These are phyloP conservation scores for Pelusios castaneus DNA, from an alignment of 2,113 vertebrate genomes.

Conservation along the genomic window DNA sequence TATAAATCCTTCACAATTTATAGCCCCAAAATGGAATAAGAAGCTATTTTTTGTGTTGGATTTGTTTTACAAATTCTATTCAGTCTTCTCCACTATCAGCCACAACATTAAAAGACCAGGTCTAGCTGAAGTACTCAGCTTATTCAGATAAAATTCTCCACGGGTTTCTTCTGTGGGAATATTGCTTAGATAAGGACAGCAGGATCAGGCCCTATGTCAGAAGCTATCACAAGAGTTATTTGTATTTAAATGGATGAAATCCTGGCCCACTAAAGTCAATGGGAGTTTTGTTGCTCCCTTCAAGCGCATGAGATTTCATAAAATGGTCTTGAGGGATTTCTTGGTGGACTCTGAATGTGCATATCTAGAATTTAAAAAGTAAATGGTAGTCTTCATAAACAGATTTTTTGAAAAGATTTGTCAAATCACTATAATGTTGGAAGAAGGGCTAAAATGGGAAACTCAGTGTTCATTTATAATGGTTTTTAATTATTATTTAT, in stretches of 20 bases:
- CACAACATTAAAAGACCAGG: background rate
- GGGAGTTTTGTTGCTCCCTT: fast-evolving
- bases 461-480: background rate
- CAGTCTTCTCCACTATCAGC: background rate
- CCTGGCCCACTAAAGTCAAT: background rate
- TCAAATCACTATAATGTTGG: background rate
- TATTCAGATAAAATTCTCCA: background rate
- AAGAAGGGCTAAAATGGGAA: background rate
- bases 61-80: background rate
- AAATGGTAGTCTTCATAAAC: background rate
- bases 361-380: background rate
- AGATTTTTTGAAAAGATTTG: background rate
- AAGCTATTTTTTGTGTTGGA: background rate
- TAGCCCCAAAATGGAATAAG: background rate
- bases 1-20: background rate
- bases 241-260: background rate
- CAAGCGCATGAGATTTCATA: background rate
- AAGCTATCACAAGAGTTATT: background rate
- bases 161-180: too few relatives aligned
- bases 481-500: background rate
- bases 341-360: background rate
- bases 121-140: background rate
- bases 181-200: too few relatives aligned
- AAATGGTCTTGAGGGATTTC: background rate
- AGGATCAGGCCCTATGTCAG: background rate